Conservation (phyloP, 2,797 vertebrate genomes). For the Gadopsis marmoratus region DNA sequence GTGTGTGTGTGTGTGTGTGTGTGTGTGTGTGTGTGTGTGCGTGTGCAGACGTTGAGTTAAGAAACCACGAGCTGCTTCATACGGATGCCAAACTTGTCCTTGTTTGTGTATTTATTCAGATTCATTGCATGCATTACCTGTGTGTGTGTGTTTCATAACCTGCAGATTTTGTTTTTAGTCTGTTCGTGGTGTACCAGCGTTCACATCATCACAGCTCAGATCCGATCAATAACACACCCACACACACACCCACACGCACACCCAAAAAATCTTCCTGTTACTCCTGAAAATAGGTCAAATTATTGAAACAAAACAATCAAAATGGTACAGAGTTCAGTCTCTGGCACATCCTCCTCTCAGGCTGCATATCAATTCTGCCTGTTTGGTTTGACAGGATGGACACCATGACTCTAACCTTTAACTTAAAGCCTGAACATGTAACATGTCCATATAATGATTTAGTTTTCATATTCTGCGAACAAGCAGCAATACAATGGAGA, state of each 20-base stretch:
- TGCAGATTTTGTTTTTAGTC: not conserved
- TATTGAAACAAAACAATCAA: not conserved
- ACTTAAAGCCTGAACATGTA: too few species aligned
- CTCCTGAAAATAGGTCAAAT: not conserved
- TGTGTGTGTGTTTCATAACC: not conserved
- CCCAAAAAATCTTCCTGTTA: slow-evolving; percentile 4
- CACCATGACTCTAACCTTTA: not conserved
- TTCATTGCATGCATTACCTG: not conserved
- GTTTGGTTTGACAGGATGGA: not conserved
- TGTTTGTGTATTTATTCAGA: not conserved
- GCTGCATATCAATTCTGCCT: not conserved
- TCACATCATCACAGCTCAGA: not conserved
- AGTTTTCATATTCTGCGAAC: not conserved
- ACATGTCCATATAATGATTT: not conserved
- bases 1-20: slow-evolving; percentile 18
- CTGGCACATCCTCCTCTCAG: not conserved
- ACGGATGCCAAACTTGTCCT: not conserved
- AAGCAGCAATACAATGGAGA: too few species aligned
- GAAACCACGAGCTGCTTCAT: slow-evolving; percentile 17
- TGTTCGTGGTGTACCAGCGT: not conserved
- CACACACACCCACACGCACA: slow-evolving; percentile 7
- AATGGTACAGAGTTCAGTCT: not conserved
- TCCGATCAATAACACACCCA: slow-evolving; percentile 2
- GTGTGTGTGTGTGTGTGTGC: slow-evolving; percentile 20
- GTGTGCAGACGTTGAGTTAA: not conserved